A percentile compares a stretch with the other conserved stretches of the same genome.
These are phyloP conservation scores for Tetramorium simillimum DNA, from an alignment of 1,140 invertebrate species.

Conservation along the genomic window DNA sequence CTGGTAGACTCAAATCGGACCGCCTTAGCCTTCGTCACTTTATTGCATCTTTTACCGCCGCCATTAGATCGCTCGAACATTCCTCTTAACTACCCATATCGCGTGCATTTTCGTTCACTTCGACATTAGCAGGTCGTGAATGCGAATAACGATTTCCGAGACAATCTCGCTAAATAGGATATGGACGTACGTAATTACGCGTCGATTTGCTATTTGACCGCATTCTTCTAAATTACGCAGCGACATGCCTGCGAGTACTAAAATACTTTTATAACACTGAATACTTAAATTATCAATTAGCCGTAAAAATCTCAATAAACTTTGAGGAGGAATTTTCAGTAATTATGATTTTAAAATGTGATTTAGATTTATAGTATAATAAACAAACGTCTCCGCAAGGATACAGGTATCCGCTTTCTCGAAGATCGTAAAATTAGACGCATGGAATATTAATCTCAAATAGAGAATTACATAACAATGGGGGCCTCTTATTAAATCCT, in stretches of 20 bases:
- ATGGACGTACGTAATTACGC: neutral
- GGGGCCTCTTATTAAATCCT: neutral
- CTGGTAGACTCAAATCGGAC: constrained; percentile 5
- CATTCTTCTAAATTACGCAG: neutral
- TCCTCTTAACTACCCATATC: neutral
- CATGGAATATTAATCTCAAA: constrained; percentile 6
- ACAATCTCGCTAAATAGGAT: neutral
- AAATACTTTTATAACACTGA: neutral
- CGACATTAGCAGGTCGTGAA: constrained; percentile 13
- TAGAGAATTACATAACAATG: neutral
- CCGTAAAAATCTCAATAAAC: neutral
- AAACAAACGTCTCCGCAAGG: neutral
- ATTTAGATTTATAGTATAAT: neutral
- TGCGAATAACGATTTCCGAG: neutral
- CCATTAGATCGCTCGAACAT: constrained; percentile 4
- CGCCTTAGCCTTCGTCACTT: neutral
- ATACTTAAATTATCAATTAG: neutral
- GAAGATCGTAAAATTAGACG: neutral
- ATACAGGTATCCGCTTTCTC: neutral
- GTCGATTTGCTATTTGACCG: neutral
- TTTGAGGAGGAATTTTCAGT: neutral
- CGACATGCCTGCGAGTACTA: neutral
- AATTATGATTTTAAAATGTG: neutral
- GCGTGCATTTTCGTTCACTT: neutral
- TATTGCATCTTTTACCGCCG: constrained; percentile 1